phyloP scores from a whole-genome alignment of 2,113 vertebrate species.

The Phodopus roborovskii region DNA sequence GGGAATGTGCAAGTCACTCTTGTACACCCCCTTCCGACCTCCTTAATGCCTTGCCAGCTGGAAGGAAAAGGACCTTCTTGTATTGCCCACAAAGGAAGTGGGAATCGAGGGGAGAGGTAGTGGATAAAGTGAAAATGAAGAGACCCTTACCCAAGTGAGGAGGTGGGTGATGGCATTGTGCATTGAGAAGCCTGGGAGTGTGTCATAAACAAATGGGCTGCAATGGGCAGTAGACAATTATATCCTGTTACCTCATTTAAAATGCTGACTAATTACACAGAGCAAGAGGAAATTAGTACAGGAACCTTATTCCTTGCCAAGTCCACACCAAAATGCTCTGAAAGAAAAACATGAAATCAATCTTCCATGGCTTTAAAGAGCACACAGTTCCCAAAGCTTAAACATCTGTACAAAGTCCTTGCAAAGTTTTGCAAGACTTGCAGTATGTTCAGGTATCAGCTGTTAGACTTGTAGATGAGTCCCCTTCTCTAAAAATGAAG shows the following conservation, averaged over 20 bases:
- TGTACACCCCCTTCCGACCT: constrained; percentile 83
- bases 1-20: constrained; percentile 84
- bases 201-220: constrained; percentile 72
- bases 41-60: constrained; percentile 88
- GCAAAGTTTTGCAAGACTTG: not conserved
- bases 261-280: constrained; percentile 68
- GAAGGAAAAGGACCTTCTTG: constrained; percentile 81
- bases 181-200: constrained; percentile 59
- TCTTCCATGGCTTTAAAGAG: constrained; percentile 53
- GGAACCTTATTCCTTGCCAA: constrained; percentile 71
- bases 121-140: constrained; percentile 75
- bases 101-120: constrained; percentile 68
- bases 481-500: not conserved
- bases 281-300: constrained; percentile 75
- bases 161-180: constrained; percentile 68
- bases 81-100: constrained; percentile 82
- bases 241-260: constrained; percentile 81
- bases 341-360: constrained; percentile 67
- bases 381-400: constrained; percentile 50
- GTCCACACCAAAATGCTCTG: constrained; percentile 71
- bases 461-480: not conserved
- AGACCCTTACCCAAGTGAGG: constrained; percentile 65
- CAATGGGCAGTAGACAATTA: constrained; percentile 76
- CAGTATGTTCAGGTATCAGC: not conserved
- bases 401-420: constrained; percentile 55